Evolutionary conservation across 2,113 vertebrate species (phyloP), one percentile per base, ranked within the genome.

Genomic region (Cinclus mexicanus): DNA sequence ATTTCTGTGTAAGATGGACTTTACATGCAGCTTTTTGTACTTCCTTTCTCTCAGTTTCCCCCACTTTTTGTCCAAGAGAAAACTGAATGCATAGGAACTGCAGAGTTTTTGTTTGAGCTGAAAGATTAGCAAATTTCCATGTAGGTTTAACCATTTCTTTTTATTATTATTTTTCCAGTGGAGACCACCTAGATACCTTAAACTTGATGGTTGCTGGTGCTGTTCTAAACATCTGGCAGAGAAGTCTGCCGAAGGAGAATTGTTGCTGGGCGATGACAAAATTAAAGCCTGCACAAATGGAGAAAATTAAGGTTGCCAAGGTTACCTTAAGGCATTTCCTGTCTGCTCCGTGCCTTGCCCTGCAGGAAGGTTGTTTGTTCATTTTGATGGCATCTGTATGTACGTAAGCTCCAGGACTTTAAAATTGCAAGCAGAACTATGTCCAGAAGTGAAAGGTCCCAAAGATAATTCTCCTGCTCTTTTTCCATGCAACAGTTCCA

Each of bases 261-360:
- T 0, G 0, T 95, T 87, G 76, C 61, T 8, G 18, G 35, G 77
- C 39, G 81, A 94, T 69, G 91, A 65, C 78, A 90, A 87, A 91
- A 94, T 89, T 94, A 91, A 94, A 94, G 87, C 29, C 87, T 67
- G 53, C 74, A 87, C 84, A 87, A 93, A 94, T 53, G 89, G 89
- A 94, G 91, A 95, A 95, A 94, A 94, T 95, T 93, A 94, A 85
- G 70, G 77, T 94, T 96, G 84, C 91, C 11, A 0, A 74, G 93
- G 90, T 96, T 95, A 96, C 96, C 39, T 93, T 61, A 20, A 93
- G 93, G 91, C 69, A 94, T 97, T 97, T 97, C 93, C 94, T 96
- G 87, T 49, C 81, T 12, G 1, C 70, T 93, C 26, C 2, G 1
- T 55, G 81, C 60, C 87, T 59, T 0, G 1, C 60, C 71, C 61